Evolutionary conservation across 92 coral and sea anemone genomes (phyloP), one percentile per base, ranked within the genome.

Genomic region (Siderastrea radians): DNA sequence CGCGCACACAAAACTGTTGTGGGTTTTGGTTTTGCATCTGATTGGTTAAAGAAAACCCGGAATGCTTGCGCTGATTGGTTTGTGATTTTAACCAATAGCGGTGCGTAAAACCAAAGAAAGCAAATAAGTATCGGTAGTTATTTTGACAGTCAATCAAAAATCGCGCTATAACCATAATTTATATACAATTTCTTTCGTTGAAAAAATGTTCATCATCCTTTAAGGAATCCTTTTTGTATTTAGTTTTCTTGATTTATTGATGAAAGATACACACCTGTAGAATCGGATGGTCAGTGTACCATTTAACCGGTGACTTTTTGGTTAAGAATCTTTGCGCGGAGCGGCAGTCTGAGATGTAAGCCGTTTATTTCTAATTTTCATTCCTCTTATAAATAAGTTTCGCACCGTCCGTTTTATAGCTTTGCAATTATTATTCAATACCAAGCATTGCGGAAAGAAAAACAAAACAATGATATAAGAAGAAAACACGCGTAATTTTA

Each of bases 381-480:
- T 26, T 26, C 38, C 0, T 26, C 38, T 26, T 26, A 26, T 26
- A 26, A 26, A 26, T 26, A 26, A 26, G 38, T 26, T 26, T 17
- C 71, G 46, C 62, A 74, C 3, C 52, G 53, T 51, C 53, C 49
- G 8, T 53, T 74, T 74, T 74, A 54, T 74, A 74, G 51, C 26
- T 53, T 53, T 74, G 62, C 61, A 26, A 26, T 26, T 26, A 26
- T 26, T 26, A 26, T 26, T 26, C 38, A 26, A 26, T 26, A 26
- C 38, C 38, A 51, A 54, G 64, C 79, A 10, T 74, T 44, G 62
- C 38, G 38, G 38, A 26, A 26, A n/a, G 38, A 54, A 14, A 70
- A 45, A 70, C 46, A 17, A 71, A n/a, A 74, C 10, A 26, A 74
- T 74, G 51, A 74, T 74, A 51, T 74, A 73, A 43, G 47, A 74